Percentiles rank a stretch among this genome's conserved stretches.
Conservation (phyloP, 2,797 vertebrate species). For the Manis pentadactyla region DNA sequence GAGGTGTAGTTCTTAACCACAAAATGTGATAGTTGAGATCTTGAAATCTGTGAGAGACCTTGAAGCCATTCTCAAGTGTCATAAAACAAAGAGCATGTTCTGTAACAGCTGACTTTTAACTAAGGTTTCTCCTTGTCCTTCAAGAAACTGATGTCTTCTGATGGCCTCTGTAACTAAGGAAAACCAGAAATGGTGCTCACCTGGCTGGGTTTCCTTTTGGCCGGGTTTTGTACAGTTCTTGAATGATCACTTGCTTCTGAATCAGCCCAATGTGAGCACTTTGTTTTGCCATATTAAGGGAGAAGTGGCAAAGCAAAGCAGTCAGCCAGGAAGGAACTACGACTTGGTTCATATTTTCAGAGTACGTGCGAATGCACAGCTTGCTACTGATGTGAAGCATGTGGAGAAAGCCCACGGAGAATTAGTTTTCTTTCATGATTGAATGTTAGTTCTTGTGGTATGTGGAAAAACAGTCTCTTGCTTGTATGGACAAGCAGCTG, state of each 20-base stretch:
- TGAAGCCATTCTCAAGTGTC: neutral
- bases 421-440: conserved; percentile 88
- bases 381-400: conserved; percentile 89
- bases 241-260: neutral
- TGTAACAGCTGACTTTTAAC: neutral
- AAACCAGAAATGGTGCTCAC: neutral
- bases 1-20: neutral
- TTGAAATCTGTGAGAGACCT: neutral
- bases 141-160: neutral
- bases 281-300: conserved; percentile 42
- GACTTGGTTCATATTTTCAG: conserved; percentile 78
- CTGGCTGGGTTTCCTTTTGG: neutral
- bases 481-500: conserved; percentile 87
- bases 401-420: conserved; percentile 88
- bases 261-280: neutral
- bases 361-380: conserved; percentile 85
- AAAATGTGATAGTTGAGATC: neutral
- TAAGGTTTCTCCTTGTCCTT: neutral
- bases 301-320: conserved; percentile 77
- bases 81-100: neutral
- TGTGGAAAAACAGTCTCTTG: conserved; percentile 82
- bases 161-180: neutral
- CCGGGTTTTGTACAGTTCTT: neutral
- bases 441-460: conserved; percentile 86
- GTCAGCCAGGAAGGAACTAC: conserved; percentile 75